Evolutionary conservation across 2,797 vertebrate genomes (phyloP).

Genomic region (Rhadinocentrus ornatus): DNA sequence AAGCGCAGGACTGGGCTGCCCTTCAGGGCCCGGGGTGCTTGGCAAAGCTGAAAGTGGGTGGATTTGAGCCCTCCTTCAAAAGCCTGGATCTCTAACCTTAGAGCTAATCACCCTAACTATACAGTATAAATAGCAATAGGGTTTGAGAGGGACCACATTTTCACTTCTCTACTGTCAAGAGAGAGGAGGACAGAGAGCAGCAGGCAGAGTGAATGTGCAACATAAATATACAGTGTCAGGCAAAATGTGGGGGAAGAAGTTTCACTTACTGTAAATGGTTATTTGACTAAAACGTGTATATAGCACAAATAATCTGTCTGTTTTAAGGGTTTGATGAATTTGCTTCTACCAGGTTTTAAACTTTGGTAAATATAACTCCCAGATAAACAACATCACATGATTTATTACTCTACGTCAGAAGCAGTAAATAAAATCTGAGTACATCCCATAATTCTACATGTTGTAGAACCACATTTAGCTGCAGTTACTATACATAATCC

Average conservation of each 20-base stretch:
- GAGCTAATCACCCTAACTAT: conserved; percentile 62
- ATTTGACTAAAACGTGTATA: neutral
- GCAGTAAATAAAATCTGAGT: neutral
- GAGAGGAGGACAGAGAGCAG: conserved; percentile 1
- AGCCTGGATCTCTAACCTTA: conserved; percentile 55
- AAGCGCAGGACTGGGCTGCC: conserved; percentile 43
- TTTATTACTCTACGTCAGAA: neutral
- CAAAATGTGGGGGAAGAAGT: neutral
- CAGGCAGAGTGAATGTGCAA: conserved; percentile 5
- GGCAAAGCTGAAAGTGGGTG: conserved; percentile 41
- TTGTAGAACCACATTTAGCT: neutral
- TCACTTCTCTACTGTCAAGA: conserved; percentile 41
- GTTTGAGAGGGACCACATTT: conserved; percentile 65
- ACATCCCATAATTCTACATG: neutral
- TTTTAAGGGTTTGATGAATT: no score
- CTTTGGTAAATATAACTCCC: neutral
- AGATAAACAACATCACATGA: neutral
- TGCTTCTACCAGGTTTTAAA: neutral
- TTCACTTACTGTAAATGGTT: neutral
- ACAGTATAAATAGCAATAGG: conserved; percentile 74
- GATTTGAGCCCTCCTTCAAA: conserved; percentile 57
- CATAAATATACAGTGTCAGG: conserved; percentile 25
- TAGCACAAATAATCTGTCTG: neutral
- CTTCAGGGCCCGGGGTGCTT: conserved; percentile 29
- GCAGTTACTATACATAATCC: neutral